Evolutionary conservation across 37 sponge, comb jelly and placozoan species (phyloP).

Genomic region (Aphrocallistes beatrix): DNA sequence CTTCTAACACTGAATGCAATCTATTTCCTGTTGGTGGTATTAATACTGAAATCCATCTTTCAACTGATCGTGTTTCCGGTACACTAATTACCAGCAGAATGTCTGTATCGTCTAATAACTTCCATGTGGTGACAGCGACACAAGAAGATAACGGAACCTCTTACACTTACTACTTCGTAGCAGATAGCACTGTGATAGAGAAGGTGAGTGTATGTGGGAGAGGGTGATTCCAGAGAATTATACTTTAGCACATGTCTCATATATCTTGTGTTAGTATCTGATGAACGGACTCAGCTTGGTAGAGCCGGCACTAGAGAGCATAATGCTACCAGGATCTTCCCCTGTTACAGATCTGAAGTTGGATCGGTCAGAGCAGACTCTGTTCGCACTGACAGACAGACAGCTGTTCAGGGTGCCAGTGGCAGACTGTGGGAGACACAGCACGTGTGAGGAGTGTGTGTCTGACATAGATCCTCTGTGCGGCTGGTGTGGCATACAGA

Average conservation of each 20-base stretch:
- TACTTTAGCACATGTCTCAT: too few relatives aligned
- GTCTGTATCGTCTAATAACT: too few relatives aligned
- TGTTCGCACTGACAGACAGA: not conserved
- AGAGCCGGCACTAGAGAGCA: not conserved
- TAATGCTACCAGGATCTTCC: not conserved
- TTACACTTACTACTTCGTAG: not conserved
- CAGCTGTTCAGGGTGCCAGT: slow-evolving; percentile 45
- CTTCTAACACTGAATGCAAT: too few relatives aligned
- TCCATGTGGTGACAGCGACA: too few relatives aligned
- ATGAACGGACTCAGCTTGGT: not conserved
- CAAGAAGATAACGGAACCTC: not conserved
- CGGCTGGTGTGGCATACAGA: slow-evolving; percentile 75
- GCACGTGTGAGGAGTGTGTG: slow-evolving; percentile 45
- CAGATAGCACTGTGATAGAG: not conserved
- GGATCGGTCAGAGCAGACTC: not conserved
- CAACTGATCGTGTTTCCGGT: too few relatives aligned
- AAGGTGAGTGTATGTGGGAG: too few relatives aligned
- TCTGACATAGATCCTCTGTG: slow-evolving; percentile 50
- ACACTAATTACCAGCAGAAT: too few relatives aligned
- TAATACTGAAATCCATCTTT: too few relatives aligned
- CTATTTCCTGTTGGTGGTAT: too few relatives aligned
- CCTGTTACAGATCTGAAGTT: not conserved
- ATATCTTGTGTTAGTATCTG: not conserved
- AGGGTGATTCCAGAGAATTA: too few relatives aligned
- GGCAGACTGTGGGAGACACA: slow-evolving; percentile 41